Percentiles rank a stretch among this genome's conserved stretches.
Evolutionary conservation across 2,797 vertebrate species (phyloP).

Genomic region (Eupleurogrammus muticus): DNA sequence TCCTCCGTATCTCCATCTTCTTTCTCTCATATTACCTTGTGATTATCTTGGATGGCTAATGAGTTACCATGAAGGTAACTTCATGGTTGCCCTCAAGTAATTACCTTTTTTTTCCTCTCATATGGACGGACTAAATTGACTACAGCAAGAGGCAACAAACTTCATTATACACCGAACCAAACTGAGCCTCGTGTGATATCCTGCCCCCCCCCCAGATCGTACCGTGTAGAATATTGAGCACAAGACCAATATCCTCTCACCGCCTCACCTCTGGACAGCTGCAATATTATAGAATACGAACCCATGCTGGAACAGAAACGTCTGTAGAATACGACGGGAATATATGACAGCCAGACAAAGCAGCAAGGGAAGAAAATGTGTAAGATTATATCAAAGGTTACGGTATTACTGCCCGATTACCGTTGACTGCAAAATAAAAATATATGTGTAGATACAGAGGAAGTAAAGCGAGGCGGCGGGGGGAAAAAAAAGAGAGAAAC

Average conservation of each 20-base stretch:
- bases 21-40: constrained; percentile 57
- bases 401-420: background rate
- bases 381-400: constrained; percentile 34
- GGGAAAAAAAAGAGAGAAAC: too few relatives aligned
- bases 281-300: constrained; percentile 43
- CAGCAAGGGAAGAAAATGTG: constrained; percentile 26
- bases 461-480: constrained; percentile 5
- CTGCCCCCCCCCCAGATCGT: constrained; percentile 11
- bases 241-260: constrained; percentile 48
- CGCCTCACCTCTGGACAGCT: constrained; percentile 36
- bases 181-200: constrained; percentile 43
- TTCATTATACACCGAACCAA: constrained; percentile 67
- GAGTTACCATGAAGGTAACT: constrained; percentile 69
- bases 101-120: constrained; percentile 68
- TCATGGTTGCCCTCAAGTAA: constrained; percentile 71
- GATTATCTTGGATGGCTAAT: constrained; percentile 72
- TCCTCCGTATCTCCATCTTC: constrained; percentile 22
- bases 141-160: constrained; percentile 67
- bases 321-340: constrained; percentile 29
- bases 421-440: constrained; percentile 13
- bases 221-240: constrained; percentile 44
- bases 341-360: constrained; percentile 32
- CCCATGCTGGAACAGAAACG: constrained; percentile 19
- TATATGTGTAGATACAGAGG: background rate
- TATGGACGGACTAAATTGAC: constrained; percentile 65